Base-by-base conservation (phyloP, 2,888 invertebrate species). In the Stramonita haemastoma region DNA sequence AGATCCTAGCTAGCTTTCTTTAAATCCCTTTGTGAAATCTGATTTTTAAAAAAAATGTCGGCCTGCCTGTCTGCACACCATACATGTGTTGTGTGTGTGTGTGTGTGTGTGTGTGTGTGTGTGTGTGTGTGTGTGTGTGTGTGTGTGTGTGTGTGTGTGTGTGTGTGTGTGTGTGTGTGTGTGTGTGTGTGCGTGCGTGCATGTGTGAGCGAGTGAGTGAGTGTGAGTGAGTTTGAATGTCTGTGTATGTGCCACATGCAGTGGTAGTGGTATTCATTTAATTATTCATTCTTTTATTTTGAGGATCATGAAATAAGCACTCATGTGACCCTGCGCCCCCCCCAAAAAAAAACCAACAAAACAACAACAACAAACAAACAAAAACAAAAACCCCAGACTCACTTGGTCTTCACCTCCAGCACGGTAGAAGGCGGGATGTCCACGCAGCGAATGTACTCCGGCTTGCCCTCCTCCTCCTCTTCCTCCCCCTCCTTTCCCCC, bases 381-480 rank as follows among this genome's bases (percentile, higher is more conserved):
- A 29, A 83, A 8, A 2, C 29, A 26, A 26, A n/a, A 73, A 22
- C n/a, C n/a, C 13, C 66, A 2, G 19, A 90, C 94, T 92, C 91
- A 95, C 95, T 86, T 90, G 87, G 93, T 93, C 90, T 94, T 94
- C 79, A 94, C 92, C n/a, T 93, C 93, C 32, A 92, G 89, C 26
- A 95, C 91, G 29, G 92, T 36, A 2, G 91, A 73, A 6, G 91
- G 90, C 0, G 94, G 91, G 22, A 95, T 91, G 86, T 94, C 93
- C 34, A 94, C 92, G 73, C 90, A 93, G 36, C 88, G 91, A 46
- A 95, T 91, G 89, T 94, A 94, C 4, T 93, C 93, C 22, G 93
- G 93, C 90, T 90, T 92, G 19, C 84, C 77, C n/a, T 89, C 90
- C 29, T 88, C 89, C 29, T 89, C 90, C 26, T 87, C 36, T 46